Percentiles rank a stretch among this genome's conserved stretches.
These are phyloP conservation scores for Microctonus aethiopoides DNA, from an alignment of 2,888 invertebrate genomes.

Conservation along the genomic window DNA sequence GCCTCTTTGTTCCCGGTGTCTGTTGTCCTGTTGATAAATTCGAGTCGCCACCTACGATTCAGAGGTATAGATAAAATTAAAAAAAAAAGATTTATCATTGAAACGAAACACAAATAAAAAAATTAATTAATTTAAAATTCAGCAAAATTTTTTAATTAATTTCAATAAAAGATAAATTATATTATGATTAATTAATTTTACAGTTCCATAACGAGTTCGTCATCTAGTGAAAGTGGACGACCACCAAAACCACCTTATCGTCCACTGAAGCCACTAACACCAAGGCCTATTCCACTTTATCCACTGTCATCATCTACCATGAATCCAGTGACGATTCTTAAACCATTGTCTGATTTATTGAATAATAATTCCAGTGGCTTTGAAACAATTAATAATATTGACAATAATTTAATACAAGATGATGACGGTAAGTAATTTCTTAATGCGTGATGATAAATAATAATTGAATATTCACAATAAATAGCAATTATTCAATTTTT, in stretches of 20 bases:
- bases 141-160: too few relatives aligned
- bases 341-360: slow-evolving; percentile 42
- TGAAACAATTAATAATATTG: slow-evolving; percentile 43
- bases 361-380: slow-evolving; percentile 38
- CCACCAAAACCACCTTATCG: slow-evolving; percentile 68
- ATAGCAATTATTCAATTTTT: slow-evolving; percentile 33
- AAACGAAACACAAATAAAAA: slow-evolving; percentile 48
- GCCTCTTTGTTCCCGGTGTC: slow-evolving; percentile 90
- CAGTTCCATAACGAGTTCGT: slow-evolving; percentile 40
- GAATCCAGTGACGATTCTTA: slow-evolving; percentile 30
- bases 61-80: slow-evolving; percentile 40
- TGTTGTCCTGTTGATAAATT: slow-evolving; percentile 78
- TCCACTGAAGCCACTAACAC: slow-evolving; percentile 62
- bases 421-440: slow-evolving; percentile 58
- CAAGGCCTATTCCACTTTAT: slow-evolving; percentile 67
- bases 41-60: slow-evolving; percentile 23
- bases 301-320: slow-evolving; percentile 49
- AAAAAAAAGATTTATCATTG: slow-evolving; percentile 27
- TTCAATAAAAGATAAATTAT: slow-evolving; percentile 18
- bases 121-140: not conserved
- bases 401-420: slow-evolving; percentile 63
- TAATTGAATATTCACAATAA: not conserved
- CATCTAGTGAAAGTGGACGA: slow-evolving; percentile 54
- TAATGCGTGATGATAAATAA: too few relatives aligned
- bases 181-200: slow-evolving; percentile 23